A percentile compares a stretch with the other conserved stretches of the same genome.
Conservation (phyloP, 2,888 invertebrate genomes). For the Chymomyza fuscimana region DNA sequence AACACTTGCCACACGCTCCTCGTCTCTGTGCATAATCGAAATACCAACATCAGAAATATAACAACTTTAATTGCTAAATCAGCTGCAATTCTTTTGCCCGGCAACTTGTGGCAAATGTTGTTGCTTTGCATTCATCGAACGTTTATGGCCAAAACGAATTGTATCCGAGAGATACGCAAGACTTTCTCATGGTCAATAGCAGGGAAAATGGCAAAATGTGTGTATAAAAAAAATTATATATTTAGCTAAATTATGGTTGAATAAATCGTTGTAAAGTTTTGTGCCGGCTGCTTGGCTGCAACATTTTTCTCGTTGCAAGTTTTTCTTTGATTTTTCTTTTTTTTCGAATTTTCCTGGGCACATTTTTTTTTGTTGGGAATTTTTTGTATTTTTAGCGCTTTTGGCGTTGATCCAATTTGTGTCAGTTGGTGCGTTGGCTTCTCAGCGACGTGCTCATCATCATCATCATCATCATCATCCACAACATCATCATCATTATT, state of each 20-base stretch:
- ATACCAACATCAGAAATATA: constrained; percentile 5
- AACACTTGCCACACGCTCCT: not conserved
- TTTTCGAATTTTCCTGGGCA: not conserved
- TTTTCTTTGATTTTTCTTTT: not conserved
- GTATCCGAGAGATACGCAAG: not conserved
- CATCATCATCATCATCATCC: not conserved
- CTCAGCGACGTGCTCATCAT: not conserved
- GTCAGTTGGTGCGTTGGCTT: not conserved
- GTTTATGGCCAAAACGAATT: not conserved
- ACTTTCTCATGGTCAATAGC: not conserved
- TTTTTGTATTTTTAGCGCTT: constrained; percentile 8
- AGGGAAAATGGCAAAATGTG: not conserved
- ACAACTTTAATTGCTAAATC: constrained; percentile 8
- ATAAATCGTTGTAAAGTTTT: not conserved
- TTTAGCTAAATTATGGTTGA: not conserved
- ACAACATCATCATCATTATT: not conserved
- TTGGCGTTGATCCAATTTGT: constrained; percentile 5
- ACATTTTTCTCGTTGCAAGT: constrained; percentile 4
- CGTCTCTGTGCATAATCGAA: not conserved
- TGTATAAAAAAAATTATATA: not conserved
- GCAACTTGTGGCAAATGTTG: not conserved
- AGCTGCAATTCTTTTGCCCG: not conserved
- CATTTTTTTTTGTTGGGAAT: not conserved
- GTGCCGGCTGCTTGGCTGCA: not conserved
- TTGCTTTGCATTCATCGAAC: not conserved